Conservation (phyloP, 2,888 invertebrate genomes). For the Ormyrus labotus region DNA sequence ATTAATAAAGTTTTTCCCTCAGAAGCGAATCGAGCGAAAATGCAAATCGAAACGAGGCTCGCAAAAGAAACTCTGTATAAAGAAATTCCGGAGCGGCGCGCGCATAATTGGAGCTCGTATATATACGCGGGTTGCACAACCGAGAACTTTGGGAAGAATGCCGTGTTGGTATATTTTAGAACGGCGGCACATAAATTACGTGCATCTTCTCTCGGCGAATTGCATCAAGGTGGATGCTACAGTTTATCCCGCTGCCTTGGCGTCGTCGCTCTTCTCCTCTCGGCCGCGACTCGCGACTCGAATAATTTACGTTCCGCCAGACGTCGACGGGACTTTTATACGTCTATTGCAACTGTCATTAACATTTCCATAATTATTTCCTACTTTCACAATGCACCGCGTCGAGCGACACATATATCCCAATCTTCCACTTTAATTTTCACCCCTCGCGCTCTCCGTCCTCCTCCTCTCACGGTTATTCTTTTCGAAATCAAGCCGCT, state of each 20-base stretch:
- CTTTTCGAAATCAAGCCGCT: not conserved
- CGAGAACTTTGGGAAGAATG: too few species aligned
- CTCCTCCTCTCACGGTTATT: not conserved
- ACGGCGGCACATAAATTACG: too few species aligned
- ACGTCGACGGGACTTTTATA: not conserved
- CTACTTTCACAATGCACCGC: conserved; percentile 10
- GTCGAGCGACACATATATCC: not conserved
- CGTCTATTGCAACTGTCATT: not conserved
- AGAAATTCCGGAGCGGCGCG: too few species aligned
- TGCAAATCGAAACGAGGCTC: too few species aligned
- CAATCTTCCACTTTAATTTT: not conserved
- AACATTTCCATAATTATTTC: conserved; percentile 16
- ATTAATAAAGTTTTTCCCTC: too few species aligned
- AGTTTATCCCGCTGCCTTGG: conserved; percentile 2
- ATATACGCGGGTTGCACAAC: too few species aligned
- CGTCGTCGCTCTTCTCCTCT: not conserved
- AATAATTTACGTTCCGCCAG: conserved; percentile 8
- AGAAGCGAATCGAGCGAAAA: too few species aligned
- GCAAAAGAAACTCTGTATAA: too few species aligned
- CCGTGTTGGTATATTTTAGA: too few species aligned
- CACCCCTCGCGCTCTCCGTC: not conserved
- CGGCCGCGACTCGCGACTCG: not conserved
- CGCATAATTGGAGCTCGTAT: too few species aligned
- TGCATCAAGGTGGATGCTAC: not conserved
- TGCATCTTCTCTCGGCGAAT: too few species aligned